Conservation (phyloP, 1,140 invertebrate genomes). For the Meloidogyne exigua region DNA sequence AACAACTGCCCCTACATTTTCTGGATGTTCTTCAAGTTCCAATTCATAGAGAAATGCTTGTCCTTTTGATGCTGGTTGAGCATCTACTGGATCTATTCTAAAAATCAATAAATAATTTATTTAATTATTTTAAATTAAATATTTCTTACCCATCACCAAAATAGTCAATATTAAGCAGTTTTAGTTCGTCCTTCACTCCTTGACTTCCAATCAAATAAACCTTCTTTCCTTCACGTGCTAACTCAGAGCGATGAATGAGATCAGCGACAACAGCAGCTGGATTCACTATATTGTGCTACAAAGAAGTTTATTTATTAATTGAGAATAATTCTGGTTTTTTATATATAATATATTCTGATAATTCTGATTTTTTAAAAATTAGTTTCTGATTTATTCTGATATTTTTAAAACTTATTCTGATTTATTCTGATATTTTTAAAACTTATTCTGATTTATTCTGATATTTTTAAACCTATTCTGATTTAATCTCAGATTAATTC, state of each 20-base stretch:
- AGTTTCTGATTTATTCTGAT: neutral
- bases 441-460: neutral
- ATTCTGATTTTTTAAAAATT: neutral
- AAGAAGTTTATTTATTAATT: neutral
- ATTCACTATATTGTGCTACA: slow-evolving; percentile 52
- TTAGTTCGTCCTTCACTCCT: slow-evolving; percentile 64
- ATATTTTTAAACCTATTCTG: neutral
- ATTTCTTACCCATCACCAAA: slow-evolving; percentile 57
- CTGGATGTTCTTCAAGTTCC: slow-evolving; percentile 55
- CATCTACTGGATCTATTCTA: slow-evolving; percentile 46
- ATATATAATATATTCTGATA: too few species aligned
- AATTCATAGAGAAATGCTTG: slow-evolving; percentile 60
- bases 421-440: neutral
- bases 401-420: neutral
- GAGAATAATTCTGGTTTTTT: neutral
- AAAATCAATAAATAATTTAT: neutral
- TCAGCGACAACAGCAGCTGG: slow-evolving; percentile 61
- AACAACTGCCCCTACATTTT: slow-evolving; percentile 81
- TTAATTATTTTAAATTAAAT: neutral
- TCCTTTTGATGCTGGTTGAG: slow-evolving; percentile 44
- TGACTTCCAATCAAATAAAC: slow-evolving; percentile 62
- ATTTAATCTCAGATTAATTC: neutral
- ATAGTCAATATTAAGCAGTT: slow-evolving; percentile 58
- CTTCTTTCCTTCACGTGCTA: slow-evolving; percentile 48
- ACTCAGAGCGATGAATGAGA: slow-evolving; percentile 46